phyloP scores from a whole-genome alignment of 2,113 vertebrate species.

The Stomatorhinus ivindoensis region DNA sequence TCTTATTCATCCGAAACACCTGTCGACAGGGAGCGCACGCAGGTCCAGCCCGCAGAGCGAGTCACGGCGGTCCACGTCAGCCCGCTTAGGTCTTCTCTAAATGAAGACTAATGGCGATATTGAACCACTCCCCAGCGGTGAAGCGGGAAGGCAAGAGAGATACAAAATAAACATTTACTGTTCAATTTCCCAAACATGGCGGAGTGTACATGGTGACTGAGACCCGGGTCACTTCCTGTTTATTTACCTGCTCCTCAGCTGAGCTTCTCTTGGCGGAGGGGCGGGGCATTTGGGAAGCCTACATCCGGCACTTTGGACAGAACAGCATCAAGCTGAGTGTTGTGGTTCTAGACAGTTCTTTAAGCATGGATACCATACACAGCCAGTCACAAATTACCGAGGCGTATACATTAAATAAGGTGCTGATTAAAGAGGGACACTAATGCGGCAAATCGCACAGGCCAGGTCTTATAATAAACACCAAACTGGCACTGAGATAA shows the following conservation, averaged over 20 bases:
- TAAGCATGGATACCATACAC: neutral
- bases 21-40: neutral
- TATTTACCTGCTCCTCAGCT: neutral
- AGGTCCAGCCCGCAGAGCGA: neutral
- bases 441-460: neutral
- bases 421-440: neutral
- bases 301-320: neutral
- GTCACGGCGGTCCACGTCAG: no score
- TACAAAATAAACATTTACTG: neutral
- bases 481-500: neutral
- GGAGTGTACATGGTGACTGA: neutral
- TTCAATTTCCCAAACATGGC: neutral
- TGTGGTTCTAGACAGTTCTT: neutral
- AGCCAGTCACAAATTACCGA: neutral
- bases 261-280: no score
- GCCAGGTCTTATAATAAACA: neutral
- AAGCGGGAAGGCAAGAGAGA: no score
- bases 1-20: neutral
- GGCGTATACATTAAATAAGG: neutral
- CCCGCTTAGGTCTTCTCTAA: neutral
- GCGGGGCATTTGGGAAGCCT: neutral
- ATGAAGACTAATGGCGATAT: constrained; percentile 8
- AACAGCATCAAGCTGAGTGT: neutral
- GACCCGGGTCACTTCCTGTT: neutral
- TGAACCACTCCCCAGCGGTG: neutral